phyloP scores from a whole-genome alignment of 1,140 invertebrate genomes.

The Temnothorax longispinosus region DNA sequence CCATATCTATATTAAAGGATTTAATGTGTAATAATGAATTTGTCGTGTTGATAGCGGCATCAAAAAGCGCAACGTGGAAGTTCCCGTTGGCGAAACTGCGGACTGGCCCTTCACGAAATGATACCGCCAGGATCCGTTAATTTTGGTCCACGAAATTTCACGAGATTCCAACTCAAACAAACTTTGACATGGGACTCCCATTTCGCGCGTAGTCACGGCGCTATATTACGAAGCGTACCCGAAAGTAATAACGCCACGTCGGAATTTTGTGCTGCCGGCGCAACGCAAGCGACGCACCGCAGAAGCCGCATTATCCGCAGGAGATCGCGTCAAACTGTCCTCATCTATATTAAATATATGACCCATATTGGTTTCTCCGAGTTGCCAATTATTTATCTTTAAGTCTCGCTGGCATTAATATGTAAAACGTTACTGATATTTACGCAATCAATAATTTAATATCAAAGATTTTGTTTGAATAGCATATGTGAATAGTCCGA shows the following conservation, averaged over 20 bases:
- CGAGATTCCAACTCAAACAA: slow-evolving; percentile 41
- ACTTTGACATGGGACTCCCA: slow-evolving; percentile 63
- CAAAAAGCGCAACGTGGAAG: slow-evolving; percentile 32
- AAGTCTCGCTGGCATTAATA: neutral
- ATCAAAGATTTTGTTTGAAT: neutral
- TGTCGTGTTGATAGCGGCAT: slow-evolving; percentile 9
- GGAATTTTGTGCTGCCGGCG: slow-evolving; percentile 47
- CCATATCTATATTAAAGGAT: neutral
- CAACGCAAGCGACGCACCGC: slow-evolving; percentile 49
- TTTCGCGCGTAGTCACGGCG: slow-evolving; percentile 41
- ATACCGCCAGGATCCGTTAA: slow-evolving; percentile 63
- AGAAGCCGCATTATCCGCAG: slow-evolving; percentile 39
- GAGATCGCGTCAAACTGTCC: slow-evolving; percentile 40
- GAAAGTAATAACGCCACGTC: slow-evolving; percentile 42
- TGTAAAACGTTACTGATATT: neutral
- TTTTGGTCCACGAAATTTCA: slow-evolving; percentile 66
- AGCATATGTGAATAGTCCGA: neutral
- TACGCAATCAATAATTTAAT: neutral
- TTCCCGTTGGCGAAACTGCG: slow-evolving; percentile 50
- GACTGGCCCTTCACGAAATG: slow-evolving; percentile 51
- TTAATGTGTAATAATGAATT: slow-evolving; percentile 30
- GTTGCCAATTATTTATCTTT: slow-evolving; percentile 26
- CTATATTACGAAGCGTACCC: slow-evolving; percentile 22
- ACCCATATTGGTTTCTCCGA: slow-evolving; percentile 35
- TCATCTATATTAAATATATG: slow-evolving; percentile 11